These are phyloP conservation scores for Loriculus beryllinus DNA, from an alignment of 2,797 vertebrate genomes.

Conservation along the genomic window DNA sequence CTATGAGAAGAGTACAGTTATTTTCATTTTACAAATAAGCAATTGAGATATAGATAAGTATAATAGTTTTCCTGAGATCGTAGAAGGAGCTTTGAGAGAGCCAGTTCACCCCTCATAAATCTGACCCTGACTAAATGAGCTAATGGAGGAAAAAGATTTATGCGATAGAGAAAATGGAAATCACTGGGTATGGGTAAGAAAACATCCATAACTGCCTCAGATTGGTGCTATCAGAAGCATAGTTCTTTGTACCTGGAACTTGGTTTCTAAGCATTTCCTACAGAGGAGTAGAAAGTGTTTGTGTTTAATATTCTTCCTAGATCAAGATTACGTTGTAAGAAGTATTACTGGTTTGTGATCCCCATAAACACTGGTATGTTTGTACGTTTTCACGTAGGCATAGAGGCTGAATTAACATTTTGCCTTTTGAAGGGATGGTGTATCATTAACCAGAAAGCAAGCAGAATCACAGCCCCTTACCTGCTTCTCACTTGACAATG, in stretches of 20 bases:
- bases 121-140: neutral
- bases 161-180: neutral
- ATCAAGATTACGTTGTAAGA: neutral
- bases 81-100: neutral
- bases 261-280: neutral
- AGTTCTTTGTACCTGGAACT: neutral
- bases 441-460: neutral
- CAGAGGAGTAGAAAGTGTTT: neutral
- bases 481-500: neutral
- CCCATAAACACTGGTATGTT: neutral
- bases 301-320: neutral
- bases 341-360: neutral
- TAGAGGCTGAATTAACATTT: neutral
- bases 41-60: neutral
- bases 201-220: neutral
- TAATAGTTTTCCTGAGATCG: neutral
- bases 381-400: neutral
- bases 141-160: neutral
- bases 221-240: neutral
- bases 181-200: neutral
- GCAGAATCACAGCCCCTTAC: neutral
- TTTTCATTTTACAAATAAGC: conserved; percentile 31
- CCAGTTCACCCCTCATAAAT: neutral
- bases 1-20: neutral
- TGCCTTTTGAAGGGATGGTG: neutral